Evolutionary conservation across 1,140 invertebrate species (phyloP).

Genomic region (Bombus confusus): DNA sequence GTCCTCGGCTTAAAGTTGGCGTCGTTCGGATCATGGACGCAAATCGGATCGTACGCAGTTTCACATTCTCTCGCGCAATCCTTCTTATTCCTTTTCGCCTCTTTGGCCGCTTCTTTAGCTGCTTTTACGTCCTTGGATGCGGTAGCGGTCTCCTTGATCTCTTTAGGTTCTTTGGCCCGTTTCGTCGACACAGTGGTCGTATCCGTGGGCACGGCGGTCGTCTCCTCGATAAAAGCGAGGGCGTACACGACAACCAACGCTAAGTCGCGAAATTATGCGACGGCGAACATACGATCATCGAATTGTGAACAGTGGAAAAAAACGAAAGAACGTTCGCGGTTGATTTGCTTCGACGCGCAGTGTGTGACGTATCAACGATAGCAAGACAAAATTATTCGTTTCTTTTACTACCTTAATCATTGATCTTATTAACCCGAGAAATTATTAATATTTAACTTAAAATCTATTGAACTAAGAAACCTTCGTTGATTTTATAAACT

Average conservation of each 20-base stretch:
- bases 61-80: slow-evolving; percentile 73
- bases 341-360: no score
- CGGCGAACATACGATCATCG: not conserved
- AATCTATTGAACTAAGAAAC: no score
- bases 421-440: no score
- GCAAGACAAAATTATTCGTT: no score
- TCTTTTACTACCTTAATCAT: no score
- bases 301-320: not conserved
- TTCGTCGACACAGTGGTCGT: slow-evolving; percentile 48
- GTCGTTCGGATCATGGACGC: slow-evolving; percentile 76
- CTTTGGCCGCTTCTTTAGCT: slow-evolving; percentile 73
- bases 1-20: slow-evolving; percentile 70
- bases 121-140: slow-evolving; percentile 76
- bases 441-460: no score
- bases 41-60: slow-evolving; percentile 73
- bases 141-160: slow-evolving; percentile 71
- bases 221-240: slow-evolving; percentile 63
- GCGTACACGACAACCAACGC: slow-evolving; percentile 66
- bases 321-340: no score
- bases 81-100: slow-evolving; percentile 74
- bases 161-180: slow-evolving; percentile 70
- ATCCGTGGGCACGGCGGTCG: slow-evolving; percentile 58
- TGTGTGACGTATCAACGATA: no score
- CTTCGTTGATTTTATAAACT: no score
- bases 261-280: slow-evolving; percentile 10